phyloP scores from a whole-genome alignment of 2,113 vertebrate species.

The Orcinus orca region DNA sequence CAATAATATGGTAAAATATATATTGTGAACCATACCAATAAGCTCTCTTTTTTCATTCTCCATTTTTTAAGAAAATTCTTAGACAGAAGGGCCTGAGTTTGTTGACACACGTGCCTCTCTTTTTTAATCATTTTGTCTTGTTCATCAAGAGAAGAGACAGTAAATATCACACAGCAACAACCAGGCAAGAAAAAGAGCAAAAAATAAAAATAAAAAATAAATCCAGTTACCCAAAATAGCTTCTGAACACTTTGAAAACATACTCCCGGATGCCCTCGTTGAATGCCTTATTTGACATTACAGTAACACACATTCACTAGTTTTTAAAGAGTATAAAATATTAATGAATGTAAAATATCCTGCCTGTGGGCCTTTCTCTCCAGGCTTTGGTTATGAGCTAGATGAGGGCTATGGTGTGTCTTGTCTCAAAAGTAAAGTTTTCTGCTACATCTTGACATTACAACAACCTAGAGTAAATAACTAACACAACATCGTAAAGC shows the following conservation, averaged over 20 bases:
- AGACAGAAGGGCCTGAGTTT: constrained; percentile 88
- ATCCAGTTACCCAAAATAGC: background rate
- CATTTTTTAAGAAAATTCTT: constrained; percentile 92
- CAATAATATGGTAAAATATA: background rate
- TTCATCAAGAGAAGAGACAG: background rate
- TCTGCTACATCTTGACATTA: background rate
- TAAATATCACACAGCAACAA: background rate
- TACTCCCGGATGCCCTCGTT: background rate
- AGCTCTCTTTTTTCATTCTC: constrained; percentile 88
- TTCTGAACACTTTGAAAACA: background rate
- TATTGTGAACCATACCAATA: constrained; percentile 51
- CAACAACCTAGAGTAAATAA: background rate
- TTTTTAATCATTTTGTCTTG: constrained; percentile 47
- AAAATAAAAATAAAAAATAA: background rate
- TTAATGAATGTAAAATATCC: background rate
- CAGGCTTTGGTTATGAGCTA: background rate
- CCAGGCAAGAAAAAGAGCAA: background rate
- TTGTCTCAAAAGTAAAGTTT: background rate
- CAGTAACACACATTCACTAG: background rate
- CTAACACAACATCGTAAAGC: background rate
- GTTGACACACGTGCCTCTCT: constrained; percentile 85
- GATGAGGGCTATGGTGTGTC: background rate
- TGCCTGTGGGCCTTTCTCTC: background rate
- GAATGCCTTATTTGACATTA: background rate
- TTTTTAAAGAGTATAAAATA: background rate